Evolutionary conservation across 1,140 invertebrate genomes (phyloP), one percentile per base, ranked within the genome.

Genomic region (Neodiprion lecontei): DNA sequence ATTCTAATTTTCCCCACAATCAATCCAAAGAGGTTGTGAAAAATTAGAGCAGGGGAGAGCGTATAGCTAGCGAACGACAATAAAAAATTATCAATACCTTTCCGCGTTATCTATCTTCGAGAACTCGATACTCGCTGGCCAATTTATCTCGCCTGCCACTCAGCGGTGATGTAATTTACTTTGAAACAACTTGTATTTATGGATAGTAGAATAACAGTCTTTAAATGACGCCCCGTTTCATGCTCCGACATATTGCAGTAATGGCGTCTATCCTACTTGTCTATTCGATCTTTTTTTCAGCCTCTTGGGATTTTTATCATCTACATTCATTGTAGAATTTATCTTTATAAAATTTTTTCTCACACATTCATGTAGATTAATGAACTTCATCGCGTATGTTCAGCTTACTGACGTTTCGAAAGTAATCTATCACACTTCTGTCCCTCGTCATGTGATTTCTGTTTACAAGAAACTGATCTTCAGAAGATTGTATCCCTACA

Each of bases 261-360:
- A 76, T 70, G 69, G 67, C 72, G 69, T 69, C 67, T 67, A 12
- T 76, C 50, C n/a, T 67, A 48, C 49, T 50, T 69, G 21, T 67
- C 8, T 48, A 67, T 72, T 72, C 28, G 61, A 65, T 61, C 49
- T 50, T 68, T 69, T 69, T 69, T 72, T 72, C 28, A 40, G 48
- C 47, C 67, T 50, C 61, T 69, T 69, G 7, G 11, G 11, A 61
- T 8, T 17, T 61, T 61, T 61, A 61, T 61, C 53, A 14, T 61
- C 9, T 61, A 14, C n/a, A 11, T 61, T 61, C 28, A 40, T 1
- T 40, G 2, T 40, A 5, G 28, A 40, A 40, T 40, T 40, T 40
- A 1, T 40, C 1, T 40, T 40, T 40, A 40, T 1, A 1, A 40
- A 3, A 40, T 3, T 3, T 40, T 40, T 40, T 40, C 28, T 40